Evolutionary conservation across 2,113 vertebrate species (phyloP), one percentile per base, ranked within the genome.

Genomic region (Sialia sialis): DNA sequence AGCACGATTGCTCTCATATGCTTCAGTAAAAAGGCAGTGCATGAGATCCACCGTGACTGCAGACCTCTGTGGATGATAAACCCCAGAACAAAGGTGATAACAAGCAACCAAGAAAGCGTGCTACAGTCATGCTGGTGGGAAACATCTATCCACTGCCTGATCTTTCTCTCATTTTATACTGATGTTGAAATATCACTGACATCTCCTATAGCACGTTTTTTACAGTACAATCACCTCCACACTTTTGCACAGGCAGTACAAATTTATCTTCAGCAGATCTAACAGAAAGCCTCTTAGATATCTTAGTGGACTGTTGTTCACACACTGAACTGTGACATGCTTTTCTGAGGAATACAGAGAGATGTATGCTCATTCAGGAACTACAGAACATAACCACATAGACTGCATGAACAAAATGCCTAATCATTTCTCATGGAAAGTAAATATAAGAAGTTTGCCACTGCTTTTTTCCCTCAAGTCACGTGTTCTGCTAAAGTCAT

Each of bases 1-100:
- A 83, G 41, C 39, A 16, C 32, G 68, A 95, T 91, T 91, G 86
- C 54, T 95, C 49, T 94, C 93, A 74, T 56, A 87, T 86, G 95
- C 46, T 77, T 73, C 75, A 86, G 72, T 38, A 77, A 16, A 70
- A 84, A 43, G 22, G 51, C 55, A 51, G 34, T 11, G 34, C 34
- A 26, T 0, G 15, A 55, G 52, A 95, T 39, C 55, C 82, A 15
- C 52, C 3, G 1, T 9, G 14, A 14, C 82, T 91, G 70, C 82
- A 85, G 67, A 91, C 20, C 38, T 90, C 67, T 67, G 63, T 13
- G 17, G 67, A 94, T 58, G 49, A 74, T 62, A 86, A 91, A 51
- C 63, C 83, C 59, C 72, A 77, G 85, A 10, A 76, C 32, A 88
- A 74, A 88, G 63, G 79, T 88, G 75, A 54, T 52, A 94, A 96